Evolutionary conservation across 2,797 vertebrate species (phyloP).

Genomic region (Pelobates cultripes): DNA sequence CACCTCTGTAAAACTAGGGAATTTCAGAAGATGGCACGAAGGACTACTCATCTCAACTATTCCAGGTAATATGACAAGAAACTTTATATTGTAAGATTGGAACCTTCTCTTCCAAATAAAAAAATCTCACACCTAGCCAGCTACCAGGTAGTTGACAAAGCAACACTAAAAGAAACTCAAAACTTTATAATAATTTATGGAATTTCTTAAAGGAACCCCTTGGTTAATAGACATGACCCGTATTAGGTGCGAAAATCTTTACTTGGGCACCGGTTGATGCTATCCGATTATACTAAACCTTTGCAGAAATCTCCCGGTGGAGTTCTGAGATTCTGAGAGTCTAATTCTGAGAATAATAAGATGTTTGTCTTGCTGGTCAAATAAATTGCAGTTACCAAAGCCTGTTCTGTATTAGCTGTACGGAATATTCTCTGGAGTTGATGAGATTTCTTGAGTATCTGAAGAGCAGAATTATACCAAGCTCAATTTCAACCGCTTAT

Average conservation of each 20-base stretch:
- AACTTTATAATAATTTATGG: too few relatives aligned
- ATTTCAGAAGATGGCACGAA: too few relatives aligned
- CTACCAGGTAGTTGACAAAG: too few relatives aligned
- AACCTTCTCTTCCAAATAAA: too few relatives aligned
- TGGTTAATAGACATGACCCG: background rate
- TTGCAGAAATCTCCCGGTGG: background rate
- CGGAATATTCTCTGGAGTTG: slow-evolving; percentile 35
- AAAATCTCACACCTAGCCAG: too few relatives aligned
- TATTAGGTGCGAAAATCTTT: background rate
- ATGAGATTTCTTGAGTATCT: slow-evolving; percentile 47
- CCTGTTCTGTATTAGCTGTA: slow-evolving; percentile 14
- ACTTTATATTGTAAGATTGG: too few relatives aligned
- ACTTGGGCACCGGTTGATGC: background rate
- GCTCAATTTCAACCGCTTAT: slow-evolving; percentile 48
- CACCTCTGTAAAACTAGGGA: too few relatives aligned
- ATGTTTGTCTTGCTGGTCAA: slow-evolving; percentile 15
- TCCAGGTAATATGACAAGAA: too few relatives aligned
- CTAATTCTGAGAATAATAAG: slow-evolving; percentile 31
- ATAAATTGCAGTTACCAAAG: slow-evolving; percentile 27
- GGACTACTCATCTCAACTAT: too few relatives aligned
- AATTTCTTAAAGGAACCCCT: too few relatives aligned
- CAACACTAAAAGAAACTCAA: too few relatives aligned
- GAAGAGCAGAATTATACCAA: slow-evolving; percentile 41
- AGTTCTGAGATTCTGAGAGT: slow-evolving; percentile 7
- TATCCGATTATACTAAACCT: background rate